Base-by-base conservation (phyloP, 2,888 invertebrate genomes). In the Synergus gifuensis region DNA sequence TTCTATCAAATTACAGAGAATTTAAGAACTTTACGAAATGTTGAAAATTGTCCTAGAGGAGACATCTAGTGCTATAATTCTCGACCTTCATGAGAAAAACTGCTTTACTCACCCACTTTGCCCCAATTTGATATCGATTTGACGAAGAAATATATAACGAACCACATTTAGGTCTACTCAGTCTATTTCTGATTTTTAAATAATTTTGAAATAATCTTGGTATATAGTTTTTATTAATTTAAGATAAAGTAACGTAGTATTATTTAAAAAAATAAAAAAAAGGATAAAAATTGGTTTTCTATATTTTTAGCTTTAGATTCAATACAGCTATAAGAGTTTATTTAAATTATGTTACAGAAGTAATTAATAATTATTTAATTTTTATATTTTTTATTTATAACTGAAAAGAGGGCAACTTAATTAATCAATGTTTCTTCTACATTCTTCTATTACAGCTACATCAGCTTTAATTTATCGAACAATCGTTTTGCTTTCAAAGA, bases 401-500 rank as follows among this genome's bases (percentile, higher is more conserved):
- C 49, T 5, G 49, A n/a, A 49, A 49, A 49, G n/a, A 49, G 49
- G 49, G 49, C n/a, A 49, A 49, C 16, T 49, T n/a, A n/a, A 60
- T 11, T 2, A 60, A 60, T 60, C 4, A 28, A 22, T 60, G 22
- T 60, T 60, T 60, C 22, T 22, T 67, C 14, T 67, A n/a, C 4
- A 66, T 42, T n/a, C n/a, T 18, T 66, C 28, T 28, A 28, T 28
- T 66, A 11, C 42, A 66, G 64, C 36, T 46, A 46, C 12, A 67
- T 67, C 18, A 46, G 42, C n/a, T 67, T 42, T 22, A 67, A 67
- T 46, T 54, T 49, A 73, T 54, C 36, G 49, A 69, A 44, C n/a
- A 22, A 69, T 69, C 14, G 28, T 69, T 69, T 69, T 69, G 28
- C 67, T 44, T 69, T 49, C 16, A 49, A 54, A 49, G 73, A 36